Conservation (phyloP, 2,113 vertebrate species). For the Hydropotes inermis region DNA sequence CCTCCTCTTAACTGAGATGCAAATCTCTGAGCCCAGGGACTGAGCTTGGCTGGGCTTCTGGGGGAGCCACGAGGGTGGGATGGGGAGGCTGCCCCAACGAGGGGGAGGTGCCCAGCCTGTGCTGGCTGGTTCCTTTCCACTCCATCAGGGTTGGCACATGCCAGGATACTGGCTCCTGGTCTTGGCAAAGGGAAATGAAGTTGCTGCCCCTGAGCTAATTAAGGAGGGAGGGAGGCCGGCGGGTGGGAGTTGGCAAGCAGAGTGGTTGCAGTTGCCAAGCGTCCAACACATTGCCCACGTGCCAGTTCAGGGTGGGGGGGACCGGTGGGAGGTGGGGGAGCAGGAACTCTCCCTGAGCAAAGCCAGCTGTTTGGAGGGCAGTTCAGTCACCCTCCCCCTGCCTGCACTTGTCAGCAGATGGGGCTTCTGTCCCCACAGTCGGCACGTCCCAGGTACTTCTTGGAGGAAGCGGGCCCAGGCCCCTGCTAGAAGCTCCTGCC, state of each 20-base stretch:
- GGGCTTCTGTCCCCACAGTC: background rate
- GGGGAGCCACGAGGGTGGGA: no score
- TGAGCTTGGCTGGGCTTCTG: background rate
- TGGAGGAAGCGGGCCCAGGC: background rate
- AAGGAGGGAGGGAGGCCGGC: slow-evolving; percentile 59
- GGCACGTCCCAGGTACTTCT: background rate
- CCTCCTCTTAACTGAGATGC: slow-evolving; percentile 75
- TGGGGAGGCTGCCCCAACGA: background rate
- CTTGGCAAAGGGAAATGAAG: slow-evolving; percentile 71
- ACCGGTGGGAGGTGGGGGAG: background rate
- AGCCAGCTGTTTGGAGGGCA: background rate
- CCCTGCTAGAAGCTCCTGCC: background rate
- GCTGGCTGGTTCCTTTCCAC: slow-evolving; percentile 50
- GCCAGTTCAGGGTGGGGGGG: background rate
- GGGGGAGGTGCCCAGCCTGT: slow-evolving; percentile 35
- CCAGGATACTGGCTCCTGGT: slow-evolving; percentile 72
- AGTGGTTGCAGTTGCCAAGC: background rate
- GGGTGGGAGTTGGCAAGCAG: slow-evolving; percentile 14
- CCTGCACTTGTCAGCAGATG: background rate
- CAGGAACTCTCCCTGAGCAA: accelerated
- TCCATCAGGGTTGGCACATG: slow-evolving; percentile 56
- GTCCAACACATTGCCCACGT: background rate
- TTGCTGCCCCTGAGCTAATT: slow-evolving; percentile 67
- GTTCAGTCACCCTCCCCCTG: accelerated
- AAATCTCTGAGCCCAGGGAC: slow-evolving; percentile 70